Evolutionary conservation across 1,140 invertebrate genomes (phyloP).

Genomic region (Oreohelix idahoensis): DNA sequence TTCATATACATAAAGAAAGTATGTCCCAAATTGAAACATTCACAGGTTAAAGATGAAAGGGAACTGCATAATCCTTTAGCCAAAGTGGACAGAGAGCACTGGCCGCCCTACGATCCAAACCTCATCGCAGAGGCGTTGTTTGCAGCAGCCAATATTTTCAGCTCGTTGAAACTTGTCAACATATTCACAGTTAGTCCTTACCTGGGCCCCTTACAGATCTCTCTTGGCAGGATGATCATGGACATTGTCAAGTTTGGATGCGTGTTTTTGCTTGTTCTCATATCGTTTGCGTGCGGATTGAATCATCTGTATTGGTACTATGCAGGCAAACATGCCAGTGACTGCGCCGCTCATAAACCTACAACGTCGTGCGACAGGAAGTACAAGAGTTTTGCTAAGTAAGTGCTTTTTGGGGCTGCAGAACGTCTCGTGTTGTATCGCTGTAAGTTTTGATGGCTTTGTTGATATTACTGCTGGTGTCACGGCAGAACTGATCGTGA

Average conservation of each 20-base stretch:
- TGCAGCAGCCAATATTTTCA: constrained; percentile 95
- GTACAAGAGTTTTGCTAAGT: constrained; percentile 72
- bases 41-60: constrained; percentile 60
- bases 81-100: constrained; percentile 85
- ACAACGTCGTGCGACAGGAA: constrained; percentile 60
- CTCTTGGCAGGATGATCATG: constrained; percentile 94
- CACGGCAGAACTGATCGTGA: too few species aligned
- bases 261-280: constrained; percentile 94
- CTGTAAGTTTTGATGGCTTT: too few species aligned
- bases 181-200: constrained; percentile 99
- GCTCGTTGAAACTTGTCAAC: constrained; percentile 97
- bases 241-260: constrained; percentile 98
- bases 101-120: constrained; percentile 95
- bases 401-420: constrained; percentile 57
- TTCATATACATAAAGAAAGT: too few species aligned
- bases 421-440: too few species aligned
- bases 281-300: constrained; percentile 96
- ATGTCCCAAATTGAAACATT: too few species aligned
- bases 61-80: constrained; percentile 64
- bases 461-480: too few species aligned
- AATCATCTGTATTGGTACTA: constrained; percentile 98
- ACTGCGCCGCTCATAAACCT: constrained; percentile 75
- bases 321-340: constrained; percentile 89
- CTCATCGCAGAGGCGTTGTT: constrained; percentile 93
- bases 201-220: constrained; percentile 97